Evolutionary conservation across 2,888 invertebrate genomes (phyloP), one percentile per base, ranked within the genome.

Genomic region (Agonum fuliginosum): DNA sequence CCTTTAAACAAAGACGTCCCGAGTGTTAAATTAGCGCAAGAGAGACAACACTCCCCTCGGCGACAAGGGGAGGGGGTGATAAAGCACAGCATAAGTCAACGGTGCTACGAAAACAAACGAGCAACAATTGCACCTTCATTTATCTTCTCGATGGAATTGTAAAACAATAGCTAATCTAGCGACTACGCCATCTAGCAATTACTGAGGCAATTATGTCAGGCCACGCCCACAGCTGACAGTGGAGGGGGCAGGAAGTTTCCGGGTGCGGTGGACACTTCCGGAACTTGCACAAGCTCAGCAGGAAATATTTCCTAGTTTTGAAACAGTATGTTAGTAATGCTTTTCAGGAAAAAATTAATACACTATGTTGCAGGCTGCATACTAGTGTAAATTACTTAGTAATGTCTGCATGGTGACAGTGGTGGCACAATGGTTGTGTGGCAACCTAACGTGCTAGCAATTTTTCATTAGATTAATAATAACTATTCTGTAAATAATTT

Each of bases 81-180:
- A 83, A 82, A 83, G 81, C 81, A 81, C 81, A 83, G 81, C 84
- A 84, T 85, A 85, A 85, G 85, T 84, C 84, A 81, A 24, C 81
- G 82, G 83, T 84, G 84, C 84, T 85, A 82, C 83, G 83, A 83
- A 85, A 85, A 85, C 85, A 86, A 86, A 86, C 84, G 85, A 86
- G 84, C 83, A 84, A 84, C 85, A 85, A 86, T 86, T 85, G 85
- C 84, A 83, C 84, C 84, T 84, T 83, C 85, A 85, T 85, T 85
- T 84, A 85, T 86, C 85, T 84, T 84, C 83, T 82, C 82, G 80
- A 81, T 84, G 84, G 85, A 83, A 85, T 84, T 84, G 84, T 84
- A 84, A 86, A 85, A 86, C 86, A 86, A 86, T 85, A 82, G 85
- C 82, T 86, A 86, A 86, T 86, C 86, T 85, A 83, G 83, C 84